Base-by-base conservation (phyloP, 2,888 invertebrate genomes). In the Meloe dianella region DNA sequence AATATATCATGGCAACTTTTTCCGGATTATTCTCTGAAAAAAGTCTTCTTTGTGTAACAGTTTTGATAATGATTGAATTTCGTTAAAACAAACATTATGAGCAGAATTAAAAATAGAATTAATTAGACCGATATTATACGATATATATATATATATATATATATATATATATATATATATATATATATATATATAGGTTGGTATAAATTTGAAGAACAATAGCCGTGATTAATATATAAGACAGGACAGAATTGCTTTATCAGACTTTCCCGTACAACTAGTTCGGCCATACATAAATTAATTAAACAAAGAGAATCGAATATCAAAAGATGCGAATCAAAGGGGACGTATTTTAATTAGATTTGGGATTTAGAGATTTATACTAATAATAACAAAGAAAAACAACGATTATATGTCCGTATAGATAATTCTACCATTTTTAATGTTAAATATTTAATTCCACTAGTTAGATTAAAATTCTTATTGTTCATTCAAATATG, bases 291-390 rank as follows among this genome's bases (percentile, higher is more conserved):
- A 47, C 20, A 47, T 51, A 51, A 51, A 51, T 51, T 51, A 51
- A 51, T 51, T 51, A 24, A 51, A 51, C 22, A 51, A 51, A 51
- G 51, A 22, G 51, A 51, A 22, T 51, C 24, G 51, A 51, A 51
- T 24, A 51, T 22, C 51, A 51, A 24, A 51, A 51, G 51, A 51
- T 51, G 22, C 24, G 22, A 22, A 51, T 51, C 51, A 24, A 24
- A 24, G 24, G 22, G 51, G 12, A 51, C 24, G 22, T 51, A 24
- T 51, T 51, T 51, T 51, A 51, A 51, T 51, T 51, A 51, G 51
- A 22, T 12, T 22, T 7, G 51, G 51, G 51, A 51, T 0, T 24
- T 51, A 4, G 51, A 51, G 22, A 51, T 22, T 51, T 20, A 51
- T 24, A 51, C 22, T 47, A 22, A 51, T 24, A 51, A 51, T 51